A percentile compares a stretch with the other conserved stretches of the same genome.
These are phyloP conservation scores for Limanda limanda DNA, from an alignment of 2,113 vertebrate genomes.

Conservation along the genomic window DNA sequence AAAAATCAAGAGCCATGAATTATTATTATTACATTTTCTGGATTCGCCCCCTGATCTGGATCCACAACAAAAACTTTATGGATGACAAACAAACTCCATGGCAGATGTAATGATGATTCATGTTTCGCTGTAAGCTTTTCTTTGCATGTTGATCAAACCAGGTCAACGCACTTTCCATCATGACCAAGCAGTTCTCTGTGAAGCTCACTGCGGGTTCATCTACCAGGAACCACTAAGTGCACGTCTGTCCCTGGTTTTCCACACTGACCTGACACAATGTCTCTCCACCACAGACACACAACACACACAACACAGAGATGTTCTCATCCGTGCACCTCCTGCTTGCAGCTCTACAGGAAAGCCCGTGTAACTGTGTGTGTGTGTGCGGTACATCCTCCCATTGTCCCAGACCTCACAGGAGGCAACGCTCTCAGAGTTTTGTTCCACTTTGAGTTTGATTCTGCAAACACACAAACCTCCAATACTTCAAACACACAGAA, in stretches of 20 bases:
- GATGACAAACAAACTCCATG: too few species aligned
- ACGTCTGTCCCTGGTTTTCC: not conserved
- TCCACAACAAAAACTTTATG: too few species aligned
- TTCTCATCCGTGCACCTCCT: constrained; percentile 30
- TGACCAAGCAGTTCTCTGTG: too few species aligned
- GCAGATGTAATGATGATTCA: too few species aligned
- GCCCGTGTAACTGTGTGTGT: not conserved
- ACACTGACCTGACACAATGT: constrained; percentile 2
- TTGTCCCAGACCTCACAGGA: constrained; percentile 70
- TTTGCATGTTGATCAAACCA: too few species aligned
- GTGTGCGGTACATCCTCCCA: constrained; percentile 73
- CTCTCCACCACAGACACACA: not conserved
- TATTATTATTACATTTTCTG: too few species aligned
- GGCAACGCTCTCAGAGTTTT: constrained; percentile 57
- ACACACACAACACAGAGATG: too few species aligned
- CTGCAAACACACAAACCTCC: not conserved
- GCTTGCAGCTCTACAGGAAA: constrained; percentile 52
- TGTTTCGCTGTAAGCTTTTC: too few species aligned
- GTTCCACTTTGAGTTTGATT: constrained; percentile 42
- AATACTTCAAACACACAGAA: constrained; percentile 40
- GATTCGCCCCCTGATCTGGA: too few species aligned
- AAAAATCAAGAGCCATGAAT: too few species aligned
- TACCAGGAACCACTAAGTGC: not conserved
- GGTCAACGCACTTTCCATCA: too few species aligned
- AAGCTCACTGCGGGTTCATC: not conserved